phyloP scores from a whole-genome alignment of 2,113 vertebrate species.

The Mesitornis unicolor region DNA sequence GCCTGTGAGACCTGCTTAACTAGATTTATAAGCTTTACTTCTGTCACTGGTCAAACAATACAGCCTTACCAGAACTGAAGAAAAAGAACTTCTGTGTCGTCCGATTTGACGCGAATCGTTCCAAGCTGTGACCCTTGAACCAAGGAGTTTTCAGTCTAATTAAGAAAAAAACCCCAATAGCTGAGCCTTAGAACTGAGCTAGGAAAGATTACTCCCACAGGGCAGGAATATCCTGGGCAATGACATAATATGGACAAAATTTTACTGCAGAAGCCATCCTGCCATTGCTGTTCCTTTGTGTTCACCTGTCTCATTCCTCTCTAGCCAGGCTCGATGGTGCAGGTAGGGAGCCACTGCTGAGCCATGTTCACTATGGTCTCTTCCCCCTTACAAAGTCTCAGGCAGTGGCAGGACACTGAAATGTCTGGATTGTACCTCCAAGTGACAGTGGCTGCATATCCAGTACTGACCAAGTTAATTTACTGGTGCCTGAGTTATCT shows the following conservation, averaged over 20 bases:
- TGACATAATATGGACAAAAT: neutral
- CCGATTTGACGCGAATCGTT: neutral
- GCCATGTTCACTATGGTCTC: neutral
- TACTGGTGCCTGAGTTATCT: neutral
- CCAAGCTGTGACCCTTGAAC: neutral
- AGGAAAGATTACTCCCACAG: neutral
- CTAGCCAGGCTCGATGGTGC: accelerated
- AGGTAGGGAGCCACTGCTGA: neutral
- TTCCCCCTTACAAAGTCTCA: neutral
- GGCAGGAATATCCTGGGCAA: neutral
- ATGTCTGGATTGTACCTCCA: neutral
- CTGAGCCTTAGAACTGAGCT: neutral
- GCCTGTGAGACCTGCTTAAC: neutral
- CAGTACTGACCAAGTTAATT: neutral
- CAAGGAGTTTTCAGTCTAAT: neutral
- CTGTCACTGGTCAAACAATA: neutral
- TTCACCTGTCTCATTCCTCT: neutral
- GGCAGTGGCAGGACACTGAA: neutral
- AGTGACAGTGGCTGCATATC: neutral
- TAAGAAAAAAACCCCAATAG: neutral
- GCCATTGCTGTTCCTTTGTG: neutral
- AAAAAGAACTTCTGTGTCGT: neutral
- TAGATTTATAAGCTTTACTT: neutral
- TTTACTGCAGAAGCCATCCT: neutral
- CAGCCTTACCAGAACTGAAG: neutral